Evolutionary conservation across 1,140 invertebrate species (phyloP), one percentile per base, ranked within the genome.

Genomic region (Coelopa frigida): DNA sequence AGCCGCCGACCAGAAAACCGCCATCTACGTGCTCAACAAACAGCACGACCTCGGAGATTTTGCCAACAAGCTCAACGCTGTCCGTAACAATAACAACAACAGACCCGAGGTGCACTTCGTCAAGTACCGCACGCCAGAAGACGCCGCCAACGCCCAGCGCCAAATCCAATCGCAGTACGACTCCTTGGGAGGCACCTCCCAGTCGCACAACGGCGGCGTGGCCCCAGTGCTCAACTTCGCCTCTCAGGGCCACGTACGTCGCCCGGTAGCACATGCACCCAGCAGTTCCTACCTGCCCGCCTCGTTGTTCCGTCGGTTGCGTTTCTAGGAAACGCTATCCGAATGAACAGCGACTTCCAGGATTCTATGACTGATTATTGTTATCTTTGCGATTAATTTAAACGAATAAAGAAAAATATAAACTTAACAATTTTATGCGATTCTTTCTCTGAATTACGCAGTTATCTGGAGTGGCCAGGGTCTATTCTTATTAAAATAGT

Each of bases 201-300:
- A 66, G 38, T 48, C 41, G 24, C 46, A 58, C 33, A 59, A 66
- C 36, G 62, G 62, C 1, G 62, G 62, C 24, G 54, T 66, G 14
- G 62, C 62, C 22, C 62, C 65, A 14, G 62, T 63, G 29, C 29
- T 63, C 4, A 66, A 66, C 49, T 66, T 66, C 35, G 62, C 62
- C 33, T 66, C 62, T 8, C 57, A 51, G 11, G 51, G 54, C 6
- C 15, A 49, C 5, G 8, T 31, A 3, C 55, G 47, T 40, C 12
- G 48, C 46, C 6, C 31, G 24, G 48, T 49, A 38, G 49, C 43
- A 15, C 50, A 58, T 41, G 47, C 41, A 18, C 61, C 61, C 23
- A 53, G 57, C 12, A 57, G 54, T 46, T 44, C 53, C 4, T 65
- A 65, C 39, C 44, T 65, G 52, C 61, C 61, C 12, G 52, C 61